Percentiles rank a stretch among this genome's conserved stretches.
Conservation (phyloP, 37 sponge, comb jelly and placozoan genomes). For the Theonella swinhoei region DNA sequence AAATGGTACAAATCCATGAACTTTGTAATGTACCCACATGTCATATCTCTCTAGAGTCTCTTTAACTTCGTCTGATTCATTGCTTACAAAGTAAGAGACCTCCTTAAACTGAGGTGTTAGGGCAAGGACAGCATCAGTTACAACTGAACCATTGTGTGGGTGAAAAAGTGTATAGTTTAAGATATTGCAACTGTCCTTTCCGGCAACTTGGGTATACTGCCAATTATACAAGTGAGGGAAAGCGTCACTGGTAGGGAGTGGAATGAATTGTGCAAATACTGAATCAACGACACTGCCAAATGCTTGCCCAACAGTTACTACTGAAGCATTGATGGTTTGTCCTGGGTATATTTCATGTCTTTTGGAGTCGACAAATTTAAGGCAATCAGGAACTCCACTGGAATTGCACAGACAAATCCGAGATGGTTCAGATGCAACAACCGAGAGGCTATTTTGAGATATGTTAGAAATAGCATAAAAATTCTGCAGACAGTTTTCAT, state of each 20-base stretch:
- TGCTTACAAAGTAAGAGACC: background rate
- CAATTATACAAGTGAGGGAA: background rate
- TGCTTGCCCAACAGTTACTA: background rate
- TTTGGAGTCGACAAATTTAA: background rate
- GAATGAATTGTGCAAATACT: background rate
- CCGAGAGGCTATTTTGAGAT: background rate
- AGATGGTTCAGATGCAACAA: background rate
- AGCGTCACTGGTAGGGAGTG: background rate
- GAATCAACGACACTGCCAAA: background rate
- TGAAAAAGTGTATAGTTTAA: background rate
- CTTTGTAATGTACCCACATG: background rate
- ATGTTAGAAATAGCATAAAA: background rate
- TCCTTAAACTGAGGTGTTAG: background rate
- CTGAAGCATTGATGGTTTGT: background rate
- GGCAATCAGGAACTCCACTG: background rate
- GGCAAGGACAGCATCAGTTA: background rate
- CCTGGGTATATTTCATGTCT: background rate
- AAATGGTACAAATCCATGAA: too few species aligned
- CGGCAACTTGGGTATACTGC: background rate
- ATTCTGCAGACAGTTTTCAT: background rate
- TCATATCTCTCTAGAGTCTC: background rate
- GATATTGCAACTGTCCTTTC: background rate
- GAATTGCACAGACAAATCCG: background rate
- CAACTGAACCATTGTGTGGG: background rate
- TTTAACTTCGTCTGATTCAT: background rate